These are phyloP conservation scores for Leptinotarsa peninsularis DNA, from an alignment of 2,888 invertebrate genomes.

Conservation along the genomic window DNA sequence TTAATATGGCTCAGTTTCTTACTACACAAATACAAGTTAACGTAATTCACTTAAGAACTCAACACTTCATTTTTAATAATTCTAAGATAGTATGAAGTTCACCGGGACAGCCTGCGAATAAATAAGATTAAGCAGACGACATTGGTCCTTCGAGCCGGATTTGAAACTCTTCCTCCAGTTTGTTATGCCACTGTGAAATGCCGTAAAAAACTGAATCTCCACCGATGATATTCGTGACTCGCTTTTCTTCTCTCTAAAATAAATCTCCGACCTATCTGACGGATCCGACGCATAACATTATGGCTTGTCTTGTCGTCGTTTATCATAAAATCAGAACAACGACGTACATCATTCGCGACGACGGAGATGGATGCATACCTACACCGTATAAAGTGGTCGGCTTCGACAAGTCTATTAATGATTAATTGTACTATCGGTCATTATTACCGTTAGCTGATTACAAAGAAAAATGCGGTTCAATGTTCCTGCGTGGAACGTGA, in stretches of 20 bases:
- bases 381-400: slow-evolving; percentile 6
- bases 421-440: slow-evolving; percentile 12
- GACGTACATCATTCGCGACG: not conserved
- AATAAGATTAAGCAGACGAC: not conserved
- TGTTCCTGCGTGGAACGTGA: slow-evolving; percentile 23
- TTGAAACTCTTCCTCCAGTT: not conserved
- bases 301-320: slow-evolving; percentile 5
- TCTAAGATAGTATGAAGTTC: no score
- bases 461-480: slow-evolving; percentile 19
- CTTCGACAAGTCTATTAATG: slow-evolving; percentile 2
- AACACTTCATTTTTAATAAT: no score
- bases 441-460: slow-evolving; percentile 17
- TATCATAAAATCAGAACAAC: slow-evolving; percentile 7
- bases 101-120: no score
- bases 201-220: not conserved
- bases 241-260: not conserved
- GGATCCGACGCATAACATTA: slow-evolving; percentile 4
- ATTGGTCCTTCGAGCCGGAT: slow-evolving; percentile 9
- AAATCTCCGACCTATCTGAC: slow-evolving; percentile 12
- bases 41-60: no score
- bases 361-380: not conserved
- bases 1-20: no score
- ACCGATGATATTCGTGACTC: not conserved
- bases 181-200: not conserved
- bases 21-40: no score